These are phyloP conservation scores for Atractosteus spatula DNA, from an alignment of 2,113 vertebrate species.

Conservation along the genomic window DNA sequence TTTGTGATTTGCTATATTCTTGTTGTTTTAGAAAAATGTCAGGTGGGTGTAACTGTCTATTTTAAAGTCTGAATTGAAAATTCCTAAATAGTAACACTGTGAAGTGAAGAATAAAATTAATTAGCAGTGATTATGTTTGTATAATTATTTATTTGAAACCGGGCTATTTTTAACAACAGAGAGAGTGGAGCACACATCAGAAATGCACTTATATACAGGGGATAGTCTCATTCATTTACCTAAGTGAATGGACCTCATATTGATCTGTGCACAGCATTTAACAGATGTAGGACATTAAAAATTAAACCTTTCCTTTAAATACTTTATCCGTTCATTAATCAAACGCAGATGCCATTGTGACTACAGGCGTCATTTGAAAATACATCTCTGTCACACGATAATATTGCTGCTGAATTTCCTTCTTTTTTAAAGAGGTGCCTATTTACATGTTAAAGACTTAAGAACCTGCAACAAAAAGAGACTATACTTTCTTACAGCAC, in stretches of 20 bases:
- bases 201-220: slow-evolving; percentile 4
- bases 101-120: too few species aligned
- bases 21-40: too few species aligned
- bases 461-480: slow-evolving; percentile 7
- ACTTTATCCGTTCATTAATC: slow-evolving; percentile 40
- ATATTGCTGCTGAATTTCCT: slow-evolving; percentile 8
- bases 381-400: slow-evolving; percentile 20
- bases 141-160: too few species aligned
- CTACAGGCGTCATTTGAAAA: slow-evolving; percentile 31
- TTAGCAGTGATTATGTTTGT: too few species aligned
- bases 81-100: too few species aligned
- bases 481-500: background rate
- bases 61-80: too few species aligned
- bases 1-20: too few species aligned
- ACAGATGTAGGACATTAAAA: slow-evolving; percentile 40
- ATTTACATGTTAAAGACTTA: slow-evolving; percentile 13
- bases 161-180: background rate
- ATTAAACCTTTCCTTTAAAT: slow-evolving; percentile 38
- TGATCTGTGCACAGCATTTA: slow-evolving; percentile 33
- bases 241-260: slow-evolving; percentile 18
- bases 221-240: slow-evolving; percentile 9
- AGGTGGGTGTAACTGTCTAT: too few species aligned
- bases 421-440: slow-evolving; percentile 2
- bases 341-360: slow-evolving; percentile 37
- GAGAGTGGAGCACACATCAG: background rate